phyloP scores from a whole-genome alignment of 2,113 vertebrate species.

The Scatophagus argus region DNA sequence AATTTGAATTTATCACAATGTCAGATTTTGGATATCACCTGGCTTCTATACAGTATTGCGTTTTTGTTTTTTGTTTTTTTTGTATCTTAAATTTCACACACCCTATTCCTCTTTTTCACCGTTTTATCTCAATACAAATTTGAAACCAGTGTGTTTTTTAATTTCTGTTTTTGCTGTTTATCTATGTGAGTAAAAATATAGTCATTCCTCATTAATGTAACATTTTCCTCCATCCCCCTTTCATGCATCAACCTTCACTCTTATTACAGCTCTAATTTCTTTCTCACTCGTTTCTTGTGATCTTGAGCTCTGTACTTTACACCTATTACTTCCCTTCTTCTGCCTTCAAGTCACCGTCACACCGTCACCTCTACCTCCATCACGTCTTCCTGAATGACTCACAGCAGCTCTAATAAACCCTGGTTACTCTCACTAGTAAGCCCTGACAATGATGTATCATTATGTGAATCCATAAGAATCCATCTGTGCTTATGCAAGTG shows the following conservation, averaged over 20 bases:
- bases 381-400: not conserved
- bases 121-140: not conserved
- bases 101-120: not conserved
- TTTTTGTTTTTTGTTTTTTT: too few relatives aligned
- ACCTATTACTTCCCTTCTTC: not conserved
- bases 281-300: not conserved
- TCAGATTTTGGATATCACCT: not conserved
- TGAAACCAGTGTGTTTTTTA: not conserved
- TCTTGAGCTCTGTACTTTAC: not conserved
- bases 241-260: not conserved
- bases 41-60: not conserved
- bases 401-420: conserved; percentile 27
- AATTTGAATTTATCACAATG: conserved; percentile 2
- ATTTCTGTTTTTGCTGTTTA: not conserved
- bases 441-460: conserved; percentile 4
- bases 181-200: not conserved
- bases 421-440: conserved; percentile 13
- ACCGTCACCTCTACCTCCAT: not conserved
- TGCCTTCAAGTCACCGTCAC: not conserved
- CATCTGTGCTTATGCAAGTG: not conserved
- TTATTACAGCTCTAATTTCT: too few relatives aligned
- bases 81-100: not conserved
- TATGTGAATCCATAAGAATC: conserved; percentile 3
- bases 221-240: not conserved
- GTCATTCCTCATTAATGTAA: not conserved